Evolutionary conservation across 2,113 vertebrate species (phyloP), one percentile per base, ranked within the genome.

Genomic region (Spheniscus mendiculus): DNA sequence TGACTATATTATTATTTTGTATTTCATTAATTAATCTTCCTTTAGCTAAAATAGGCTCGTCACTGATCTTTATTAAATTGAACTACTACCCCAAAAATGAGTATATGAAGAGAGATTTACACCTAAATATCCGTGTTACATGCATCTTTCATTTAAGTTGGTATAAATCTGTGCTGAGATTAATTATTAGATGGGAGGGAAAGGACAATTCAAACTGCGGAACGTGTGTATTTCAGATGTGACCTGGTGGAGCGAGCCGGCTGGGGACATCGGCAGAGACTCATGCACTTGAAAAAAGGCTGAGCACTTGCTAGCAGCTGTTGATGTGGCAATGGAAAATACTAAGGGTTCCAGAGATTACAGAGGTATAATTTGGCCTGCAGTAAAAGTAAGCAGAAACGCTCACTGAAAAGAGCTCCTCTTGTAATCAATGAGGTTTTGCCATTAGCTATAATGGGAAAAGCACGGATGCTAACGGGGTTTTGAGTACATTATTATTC

Each of bases 251-350:
- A 73, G 62, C 2, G 9, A 61, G 66, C 81, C 3, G 21, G 38
- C 87, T 80, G 89, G 78, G 73, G 81, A 94, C 93, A 83, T 15
- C 26, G 7, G 62, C 66, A 44, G 42, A 83, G 45, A 26, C 79
- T 76, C 70, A 3, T 15, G 65, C 44, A 27, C 83, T 91, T 89
- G 84, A 49, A 88, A 89, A 89, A 61, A 66, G 66, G 53, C 93
- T 82, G 66, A 94, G 65, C 69, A 1, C 89, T 95, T 61, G 86
- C 69, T 63, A 84, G 83, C 97, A 97, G 96, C 97, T 97, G 97
- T 96, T 96, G 95, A 83, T 96, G 94, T 94, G 87, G 89, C 94
- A 96, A 94, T 97, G 96, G 96, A 97, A 97, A 97, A 97, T 97
- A 91, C 84, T 96, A 47, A 70, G 93, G 84, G 84, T 97, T 97